Percentiles rank a stretch among this genome's conserved stretches.
These are phyloP conservation scores for Candidula unifasciata DNA, from an alignment of 2,888 invertebrate genomes.

Conservation along the genomic window DNA sequence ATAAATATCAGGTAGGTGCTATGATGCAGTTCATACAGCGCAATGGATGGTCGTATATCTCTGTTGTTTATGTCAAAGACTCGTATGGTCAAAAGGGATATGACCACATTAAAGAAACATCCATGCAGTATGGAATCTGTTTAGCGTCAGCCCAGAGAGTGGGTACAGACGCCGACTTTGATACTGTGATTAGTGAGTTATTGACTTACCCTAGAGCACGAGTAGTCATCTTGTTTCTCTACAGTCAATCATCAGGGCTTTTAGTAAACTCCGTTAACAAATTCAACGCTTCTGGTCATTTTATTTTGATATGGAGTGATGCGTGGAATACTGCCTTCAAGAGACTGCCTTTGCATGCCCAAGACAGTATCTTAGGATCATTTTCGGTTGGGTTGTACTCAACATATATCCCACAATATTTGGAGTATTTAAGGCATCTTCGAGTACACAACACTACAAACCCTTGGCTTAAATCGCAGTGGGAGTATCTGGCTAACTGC, in stretches of 20 bases:
- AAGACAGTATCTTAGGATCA: conserved; percentile 59
- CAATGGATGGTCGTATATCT: conserved; percentile 87
- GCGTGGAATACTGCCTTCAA: conserved; percentile 54
- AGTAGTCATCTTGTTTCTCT: conserved; percentile 64
- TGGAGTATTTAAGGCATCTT: conserved; percentile 61
- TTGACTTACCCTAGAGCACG: conserved; percentile 50
- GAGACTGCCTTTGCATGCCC: conserved; percentile 52
- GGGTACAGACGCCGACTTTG: conserved; percentile 32
- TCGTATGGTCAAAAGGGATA: conserved; percentile 64
- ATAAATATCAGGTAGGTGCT: conserved; percentile 61
- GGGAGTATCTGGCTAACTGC: conserved; percentile 56
- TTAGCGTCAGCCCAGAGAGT: conserved; percentile 58
- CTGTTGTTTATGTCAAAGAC: conserved; percentile 85
- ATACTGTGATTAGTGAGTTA: conserved; percentile 48
- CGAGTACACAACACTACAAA: conserved; percentile 55
- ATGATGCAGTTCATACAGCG: conserved; percentile 60
- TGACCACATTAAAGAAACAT: conserved; percentile 54
- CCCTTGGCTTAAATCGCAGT: conserved; percentile 66
- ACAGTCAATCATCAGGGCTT: conserved; percentile 56
- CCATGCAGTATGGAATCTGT: conserved; percentile 57
- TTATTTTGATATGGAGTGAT: conserved; percentile 69
- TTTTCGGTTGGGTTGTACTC: conserved; percentile 57
- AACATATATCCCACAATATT: conserved; percentile 54
- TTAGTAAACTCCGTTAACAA: conserved; percentile 57
- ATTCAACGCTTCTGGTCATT: conserved; percentile 54